Evolutionary conservation across 1,140 invertebrate genomes (phyloP).

Genomic region (Habropoda laboriosa): DNA sequence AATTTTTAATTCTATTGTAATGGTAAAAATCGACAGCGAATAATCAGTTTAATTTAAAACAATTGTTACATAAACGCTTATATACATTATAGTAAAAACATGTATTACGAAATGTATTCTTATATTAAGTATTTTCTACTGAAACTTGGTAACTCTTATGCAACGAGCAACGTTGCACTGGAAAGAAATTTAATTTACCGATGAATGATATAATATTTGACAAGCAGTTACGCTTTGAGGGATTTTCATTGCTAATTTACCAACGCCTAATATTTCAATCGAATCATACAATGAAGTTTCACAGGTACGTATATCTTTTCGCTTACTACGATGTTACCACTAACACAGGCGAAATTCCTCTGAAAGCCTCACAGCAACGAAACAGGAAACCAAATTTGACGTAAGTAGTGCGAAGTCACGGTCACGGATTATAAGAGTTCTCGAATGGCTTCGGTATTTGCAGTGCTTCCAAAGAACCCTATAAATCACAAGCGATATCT

Average conservation of each 20-base stretch:
- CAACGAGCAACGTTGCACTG: background rate
- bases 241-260: background rate
- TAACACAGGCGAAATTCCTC: background rate
- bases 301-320: too few relatives aligned
- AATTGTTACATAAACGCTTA: too few relatives aligned
- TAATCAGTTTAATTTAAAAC: too few relatives aligned
- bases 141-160: background rate
- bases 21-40: too few relatives aligned
- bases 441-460: slow-evolving; percentile 64
- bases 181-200: background rate
- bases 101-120: background rate
- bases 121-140: background rate
- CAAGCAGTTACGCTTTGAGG: too few relatives aligned
- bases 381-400: slow-evolving; percentile 24
- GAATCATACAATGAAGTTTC: background rate
- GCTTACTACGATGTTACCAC: too few relatives aligned
- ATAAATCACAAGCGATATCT: slow-evolving; percentile 56
- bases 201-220: too few relatives aligned
- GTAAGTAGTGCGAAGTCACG: slow-evolving; percentile 43
- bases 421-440: slow-evolving; percentile 52
- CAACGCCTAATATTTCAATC: background rate
- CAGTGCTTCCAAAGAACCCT: slow-evolving; percentile 61
- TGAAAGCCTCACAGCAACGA: background rate
- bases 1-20: too few relatives aligned
- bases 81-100: background rate